A percentile compares a stretch with the other conserved stretches of the same genome.
Conservation (phyloP, 2,888 invertebrate genomes). For the Drosophila formosana region DNA sequence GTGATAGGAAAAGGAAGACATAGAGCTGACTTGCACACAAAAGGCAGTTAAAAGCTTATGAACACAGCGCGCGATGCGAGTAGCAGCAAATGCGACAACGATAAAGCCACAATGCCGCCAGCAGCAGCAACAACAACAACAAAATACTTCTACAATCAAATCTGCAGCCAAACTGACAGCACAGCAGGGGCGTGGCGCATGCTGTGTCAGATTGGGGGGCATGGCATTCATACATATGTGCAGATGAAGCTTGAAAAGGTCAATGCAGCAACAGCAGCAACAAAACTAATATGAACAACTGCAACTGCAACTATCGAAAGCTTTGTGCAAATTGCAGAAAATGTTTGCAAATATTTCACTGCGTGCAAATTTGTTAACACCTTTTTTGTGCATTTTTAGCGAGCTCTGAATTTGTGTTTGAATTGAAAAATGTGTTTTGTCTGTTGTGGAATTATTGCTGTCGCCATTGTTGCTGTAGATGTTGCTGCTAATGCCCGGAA, state of each 20-base stretch:
- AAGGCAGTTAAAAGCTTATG: conserved; percentile 70
- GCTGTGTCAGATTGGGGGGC: conserved; percentile 26
- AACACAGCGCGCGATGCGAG: conserved; percentile 48
- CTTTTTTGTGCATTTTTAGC: neutral
- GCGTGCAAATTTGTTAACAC: conserved; percentile 31
- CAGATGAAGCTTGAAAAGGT: conserved; percentile 41
- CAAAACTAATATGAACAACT: neutral
- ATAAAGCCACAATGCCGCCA: conserved; percentile 34
- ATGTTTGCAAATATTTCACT: conserved; percentile 40
- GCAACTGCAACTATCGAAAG: conserved; percentile 27
- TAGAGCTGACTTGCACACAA: conserved; percentile 37
- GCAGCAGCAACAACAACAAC: conserved; percentile 31
- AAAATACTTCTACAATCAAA: conserved; percentile 31
- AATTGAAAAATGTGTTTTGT: conserved; percentile 26
- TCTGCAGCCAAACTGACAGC: conserved; percentile 52
- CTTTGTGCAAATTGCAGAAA: conserved; percentile 37
- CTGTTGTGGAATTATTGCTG: neutral
- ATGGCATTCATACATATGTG: conserved; percentile 25
- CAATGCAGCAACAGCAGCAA: neutral
- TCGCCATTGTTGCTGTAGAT: conserved; percentile 3
- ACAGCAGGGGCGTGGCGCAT: conserved; percentile 44
- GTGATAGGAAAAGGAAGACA: conserved; percentile 15
- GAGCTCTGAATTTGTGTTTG: conserved; percentile 5
- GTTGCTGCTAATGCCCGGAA: conserved; percentile 1
- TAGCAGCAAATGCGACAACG: conserved; percentile 46